phyloP scores from a whole-genome alignment of 2,797 vertebrate species.

The Momotus momota region DNA sequence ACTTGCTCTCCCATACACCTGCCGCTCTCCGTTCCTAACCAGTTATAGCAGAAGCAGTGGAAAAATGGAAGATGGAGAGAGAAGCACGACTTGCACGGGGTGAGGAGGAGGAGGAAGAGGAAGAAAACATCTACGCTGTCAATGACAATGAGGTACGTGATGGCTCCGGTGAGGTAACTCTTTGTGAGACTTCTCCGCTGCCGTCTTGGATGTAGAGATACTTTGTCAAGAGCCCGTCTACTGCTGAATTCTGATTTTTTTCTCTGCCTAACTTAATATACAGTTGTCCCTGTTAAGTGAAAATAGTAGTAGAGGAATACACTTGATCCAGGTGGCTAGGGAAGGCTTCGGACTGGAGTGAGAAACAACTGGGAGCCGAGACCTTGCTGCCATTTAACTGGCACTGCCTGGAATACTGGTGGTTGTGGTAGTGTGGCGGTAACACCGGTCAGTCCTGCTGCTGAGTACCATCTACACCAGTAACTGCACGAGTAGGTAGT shows the following conservation, averaged over 20 bases:
- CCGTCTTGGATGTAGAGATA: neutral
- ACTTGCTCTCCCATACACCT: neutral
- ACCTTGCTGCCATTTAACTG: neutral
- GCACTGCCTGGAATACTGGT: neutral
- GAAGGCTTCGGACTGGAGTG: neutral
- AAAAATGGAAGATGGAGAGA: slow-evolving; percentile 89
- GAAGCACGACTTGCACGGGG: slow-evolving; percentile 82
- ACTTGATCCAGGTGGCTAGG: neutral
- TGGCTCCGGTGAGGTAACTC: neutral
- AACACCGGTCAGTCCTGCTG: neutral
- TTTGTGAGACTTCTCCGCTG: neutral
- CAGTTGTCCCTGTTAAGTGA: neutral
- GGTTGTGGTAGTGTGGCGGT: neutral
- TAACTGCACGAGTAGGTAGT: neutral
- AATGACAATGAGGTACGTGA: slow-evolving; percentile 85
- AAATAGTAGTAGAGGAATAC: neutral
- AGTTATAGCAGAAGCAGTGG: slow-evolving; percentile 87
- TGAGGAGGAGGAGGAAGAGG: slow-evolving; percentile 86
- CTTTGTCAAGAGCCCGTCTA: neutral
- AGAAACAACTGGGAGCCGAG: neutral
- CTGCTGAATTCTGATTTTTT: neutral
- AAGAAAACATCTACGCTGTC: slow-evolving; percentile 90
- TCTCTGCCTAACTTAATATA: neutral
- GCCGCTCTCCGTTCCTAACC: neutral
- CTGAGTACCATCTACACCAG: neutral